These are phyloP conservation scores for Caenorhabditis sp. DNA, from an alignment of 2,888 invertebrate species.

Conservation along the genomic window DNA sequence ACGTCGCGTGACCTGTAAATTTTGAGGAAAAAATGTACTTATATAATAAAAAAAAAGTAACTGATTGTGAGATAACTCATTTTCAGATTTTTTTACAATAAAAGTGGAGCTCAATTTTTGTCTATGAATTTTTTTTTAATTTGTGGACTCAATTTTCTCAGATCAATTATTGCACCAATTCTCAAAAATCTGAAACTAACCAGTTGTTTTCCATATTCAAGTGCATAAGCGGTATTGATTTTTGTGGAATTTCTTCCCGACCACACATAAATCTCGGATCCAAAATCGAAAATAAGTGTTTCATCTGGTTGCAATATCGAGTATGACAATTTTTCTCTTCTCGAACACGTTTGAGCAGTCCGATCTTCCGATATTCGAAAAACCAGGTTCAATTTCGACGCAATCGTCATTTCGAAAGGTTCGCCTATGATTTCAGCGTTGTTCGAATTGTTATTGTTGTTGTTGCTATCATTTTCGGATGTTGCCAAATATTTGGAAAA, in stretches of 20 bases:
- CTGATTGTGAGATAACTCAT: too few relatives aligned
- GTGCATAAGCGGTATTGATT: constrained; percentile 44
- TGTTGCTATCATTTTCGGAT: constrained; percentile 16
- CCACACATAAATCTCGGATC: constrained; percentile 66
- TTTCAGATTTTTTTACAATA: too few relatives aligned
- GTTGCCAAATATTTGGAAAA: constrained; percentile 15
- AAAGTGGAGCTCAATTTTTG: too few relatives aligned
- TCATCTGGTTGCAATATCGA: constrained; percentile 35
- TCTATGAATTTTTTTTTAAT: not conserved
- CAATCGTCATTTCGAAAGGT: constrained; percentile 16
- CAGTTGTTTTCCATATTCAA: constrained; percentile 57
- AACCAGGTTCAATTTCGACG: constrained; percentile 26
- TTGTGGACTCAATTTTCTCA: not conserved
- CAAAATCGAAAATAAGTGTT: constrained; percentile 63
- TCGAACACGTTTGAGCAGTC: constrained; percentile 21
- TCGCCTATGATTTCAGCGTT: not conserved
- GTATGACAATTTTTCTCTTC: constrained; percentile 14
- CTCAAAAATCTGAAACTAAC: constrained; percentile 30
- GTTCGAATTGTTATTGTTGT: constrained; percentile 6
- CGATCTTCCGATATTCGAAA: constrained; percentile 23
- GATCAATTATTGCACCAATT: too few relatives aligned
- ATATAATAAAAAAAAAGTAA: too few relatives aligned
- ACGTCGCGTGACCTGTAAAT: too few relatives aligned
- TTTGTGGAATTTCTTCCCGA: constrained; percentile 54
- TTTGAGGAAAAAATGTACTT: not conserved